Percentiles rank a stretch among this genome's conserved stretches.
These are phyloP conservation scores for Heliopora coerulea DNA, from an alignment of 92 coral and sea anemone species.

Conservation along the genomic window DNA sequence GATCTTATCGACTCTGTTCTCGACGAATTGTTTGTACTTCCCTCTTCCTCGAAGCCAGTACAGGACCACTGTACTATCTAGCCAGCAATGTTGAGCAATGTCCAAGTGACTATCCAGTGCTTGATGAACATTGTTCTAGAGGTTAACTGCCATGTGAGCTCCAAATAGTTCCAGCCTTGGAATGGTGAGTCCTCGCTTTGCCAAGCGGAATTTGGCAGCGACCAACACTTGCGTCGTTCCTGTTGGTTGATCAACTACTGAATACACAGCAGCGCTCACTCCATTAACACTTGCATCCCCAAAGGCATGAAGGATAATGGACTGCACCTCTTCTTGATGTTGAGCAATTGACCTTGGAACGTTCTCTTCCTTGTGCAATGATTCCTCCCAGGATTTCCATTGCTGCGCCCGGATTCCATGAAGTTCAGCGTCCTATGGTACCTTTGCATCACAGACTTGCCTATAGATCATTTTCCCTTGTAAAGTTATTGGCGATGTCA, in stretches of 20 bases:
- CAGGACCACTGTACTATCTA: conserved; percentile 51
- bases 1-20: conserved; percentile 43
- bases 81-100: conserved; percentile 21
- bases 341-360: neutral
- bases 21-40: conserved; percentile 45
- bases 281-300: conserved; percentile 32
- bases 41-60: conserved; percentile 50
- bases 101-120: conserved; percentile 12
- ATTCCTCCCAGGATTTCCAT: conserved; percentile 3
- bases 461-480: conserved; percentile 49
- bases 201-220: conserved; percentile 49
- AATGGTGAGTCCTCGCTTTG: conserved; percentile 36
- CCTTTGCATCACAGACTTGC: conserved; percentile 44
- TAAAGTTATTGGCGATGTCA: conserved; percentile 29
- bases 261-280: conserved; percentile 55
- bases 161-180: conserved; percentile 43
- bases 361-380: conserved; percentile 5
- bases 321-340: conserved; percentile 16
- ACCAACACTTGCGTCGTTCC: conserved; percentile 52
- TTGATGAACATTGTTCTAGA: conserved; percentile 32
- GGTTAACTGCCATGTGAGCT: conserved; percentile 53
- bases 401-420: neutral
- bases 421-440: conserved; percentile 46
- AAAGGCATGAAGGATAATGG: conserved; percentile 11
- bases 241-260: conserved; percentile 47